A percentile compares a stretch with the other conserved stretches of the same genome.
phyloP scores from a whole-genome alignment of 53 echinoderm and acorn worm genomes.

The Holothuria scabra region DNA sequence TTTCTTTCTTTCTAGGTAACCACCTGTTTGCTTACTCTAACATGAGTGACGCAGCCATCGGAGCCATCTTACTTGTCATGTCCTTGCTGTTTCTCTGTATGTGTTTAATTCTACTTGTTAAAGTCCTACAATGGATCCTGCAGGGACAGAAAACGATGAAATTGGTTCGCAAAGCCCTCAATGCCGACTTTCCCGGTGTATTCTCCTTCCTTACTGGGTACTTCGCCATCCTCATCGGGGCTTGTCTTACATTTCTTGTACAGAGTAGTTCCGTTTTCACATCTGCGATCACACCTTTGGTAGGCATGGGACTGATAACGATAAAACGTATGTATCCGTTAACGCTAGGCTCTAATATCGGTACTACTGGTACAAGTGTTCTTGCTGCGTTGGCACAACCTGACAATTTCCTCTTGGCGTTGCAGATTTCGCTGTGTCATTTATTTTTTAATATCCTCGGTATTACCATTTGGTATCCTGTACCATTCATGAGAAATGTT shows the following conservation, averaged over 20 bases:
- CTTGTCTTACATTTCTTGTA: slow-evolving; percentile 82
- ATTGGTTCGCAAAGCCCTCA: slow-evolving; percentile 82
- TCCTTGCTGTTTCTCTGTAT: slow-evolving; percentile 65
- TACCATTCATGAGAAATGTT: slow-evolving; percentile 82
- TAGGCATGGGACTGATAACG: slow-evolving; percentile 90
- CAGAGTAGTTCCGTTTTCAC: slow-evolving; percentile 99
- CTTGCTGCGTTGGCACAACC: slow-evolving; percentile 78
- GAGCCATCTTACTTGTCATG: slow-evolving; percentile 61
- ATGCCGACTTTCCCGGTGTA: slow-evolving; percentile 90
- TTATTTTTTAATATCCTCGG: slow-evolving; percentile 94
- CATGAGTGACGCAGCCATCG: slow-evolving; percentile 64
- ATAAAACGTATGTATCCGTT: slow-evolving; percentile 93
- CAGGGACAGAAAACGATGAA: slow-evolving; percentile 75
- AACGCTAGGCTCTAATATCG: slow-evolving; percentile 95
- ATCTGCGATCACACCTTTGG: slow-evolving; percentile 92
- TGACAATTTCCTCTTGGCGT: slow-evolving; percentile 71
- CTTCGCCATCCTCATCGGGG: slow-evolving; percentile 85
- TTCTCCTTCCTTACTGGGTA: slow-evolving; percentile 84
- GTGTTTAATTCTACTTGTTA: slow-evolving; percentile 72
- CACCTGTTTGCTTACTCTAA: slow-evolving; percentile 70
- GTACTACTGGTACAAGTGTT: slow-evolving; percentile 90
- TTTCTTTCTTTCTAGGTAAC: slow-evolving; percentile 45
- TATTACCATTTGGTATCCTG: slow-evolving; percentile 91
- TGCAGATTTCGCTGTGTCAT: slow-evolving; percentile 94
- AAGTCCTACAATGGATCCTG: slow-evolving; percentile 62